phyloP scores from a whole-genome alignment of 2,888 invertebrate species.

The Herminia tarsipennalis region DNA sequence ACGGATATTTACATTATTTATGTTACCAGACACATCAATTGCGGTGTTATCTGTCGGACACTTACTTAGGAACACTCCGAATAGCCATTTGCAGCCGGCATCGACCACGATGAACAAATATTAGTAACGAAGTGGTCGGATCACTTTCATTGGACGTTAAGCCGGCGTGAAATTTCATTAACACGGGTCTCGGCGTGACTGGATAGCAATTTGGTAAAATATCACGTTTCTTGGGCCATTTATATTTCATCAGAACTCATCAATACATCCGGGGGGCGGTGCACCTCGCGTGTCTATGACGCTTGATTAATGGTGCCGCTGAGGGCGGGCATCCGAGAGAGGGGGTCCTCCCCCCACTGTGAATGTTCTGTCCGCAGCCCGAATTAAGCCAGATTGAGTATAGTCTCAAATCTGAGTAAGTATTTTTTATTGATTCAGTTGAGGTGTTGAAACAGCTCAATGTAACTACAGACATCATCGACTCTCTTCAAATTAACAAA shows the following conservation, averaged over 20 bases:
- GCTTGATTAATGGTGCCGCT: conserved; percentile 51
- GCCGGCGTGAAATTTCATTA: conserved; percentile 42
- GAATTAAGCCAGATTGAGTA: conserved; percentile 12
- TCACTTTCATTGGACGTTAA: conserved; percentile 21
- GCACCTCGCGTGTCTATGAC: conserved; percentile 41
- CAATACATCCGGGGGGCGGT: conserved; percentile 40
- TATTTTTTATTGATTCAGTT: conserved; percentile 38
- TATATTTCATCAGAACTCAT: conserved; percentile 46
- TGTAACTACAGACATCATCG: too few species aligned
- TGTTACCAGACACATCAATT: conserved; percentile 28
- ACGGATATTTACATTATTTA: conserved; percentile 34
- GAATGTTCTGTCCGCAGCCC: background rate
- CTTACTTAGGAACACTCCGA: conserved; percentile 6
- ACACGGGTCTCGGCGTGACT: conserved; percentile 17
- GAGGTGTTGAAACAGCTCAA: too few species aligned
- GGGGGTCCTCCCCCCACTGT: conserved; percentile 16
- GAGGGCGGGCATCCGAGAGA: conserved; percentile 33
- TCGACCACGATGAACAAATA: conserved; percentile 5
- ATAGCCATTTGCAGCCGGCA: conserved; percentile 3
- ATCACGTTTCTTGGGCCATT: conserved; percentile 46
- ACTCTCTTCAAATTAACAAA: too few species aligned
- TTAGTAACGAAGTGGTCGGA: conserved; percentile 14
- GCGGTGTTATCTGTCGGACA: conserved; percentile 13
- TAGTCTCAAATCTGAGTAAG: conserved; percentile 26
- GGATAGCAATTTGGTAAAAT: conserved; percentile 37